Evolutionary conservation across 2,797 vertebrate genomes (phyloP), one percentile per base, ranked within the genome.

Genomic region (Steatocranus sp.): DNA sequence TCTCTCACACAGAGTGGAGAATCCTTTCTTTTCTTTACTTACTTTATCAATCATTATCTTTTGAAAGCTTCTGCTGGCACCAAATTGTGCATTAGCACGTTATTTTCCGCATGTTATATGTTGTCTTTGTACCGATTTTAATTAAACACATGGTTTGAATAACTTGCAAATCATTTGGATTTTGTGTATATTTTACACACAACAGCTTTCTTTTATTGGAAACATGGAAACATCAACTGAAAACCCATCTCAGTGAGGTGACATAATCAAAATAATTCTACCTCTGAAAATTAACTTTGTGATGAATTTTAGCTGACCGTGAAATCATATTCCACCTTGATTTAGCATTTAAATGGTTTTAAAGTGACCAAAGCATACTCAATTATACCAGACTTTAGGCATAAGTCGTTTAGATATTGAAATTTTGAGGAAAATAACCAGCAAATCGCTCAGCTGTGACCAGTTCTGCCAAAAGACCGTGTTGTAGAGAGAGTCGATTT

Each of bases 291-390:
- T 87, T 17, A 51, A 85, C 82, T 86, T 86, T 86, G 27, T 86
- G 83, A 90, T 91, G 66, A 86, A 89, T 90, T 89, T 85, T 74
- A 75, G 76, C 80, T 86, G 82, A 86, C 85, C 84, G 54, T 87
- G 82, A 91, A 92, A 90, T 92, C 80, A 70, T 83, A 36, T 76
- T 75, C 56, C 82, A 56, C 81, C 79, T 84, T 87, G 73, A 90
- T 92, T 88, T 81, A 86, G 78, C 84, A 82, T 91, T 87, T 86
- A 81, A 91, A 86, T 85, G 1, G 8, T 82, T 85, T 91, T 58
- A 61, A 83, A 87, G 80, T 76, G 63, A 81, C 83, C 80, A 58
- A 80, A 87, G 81, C 73, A 17, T 48, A 81, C 79, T 83, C 80
- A 48, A 82, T 92, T 81, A 87, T 41, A 14, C 76, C 9, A 46